Percentiles rank a stretch among this genome's conserved stretches.
These are phyloP conservation scores for Chelon auratus DNA, from an alignment of 2,797 vertebrate species.

Conservation along the genomic window DNA sequence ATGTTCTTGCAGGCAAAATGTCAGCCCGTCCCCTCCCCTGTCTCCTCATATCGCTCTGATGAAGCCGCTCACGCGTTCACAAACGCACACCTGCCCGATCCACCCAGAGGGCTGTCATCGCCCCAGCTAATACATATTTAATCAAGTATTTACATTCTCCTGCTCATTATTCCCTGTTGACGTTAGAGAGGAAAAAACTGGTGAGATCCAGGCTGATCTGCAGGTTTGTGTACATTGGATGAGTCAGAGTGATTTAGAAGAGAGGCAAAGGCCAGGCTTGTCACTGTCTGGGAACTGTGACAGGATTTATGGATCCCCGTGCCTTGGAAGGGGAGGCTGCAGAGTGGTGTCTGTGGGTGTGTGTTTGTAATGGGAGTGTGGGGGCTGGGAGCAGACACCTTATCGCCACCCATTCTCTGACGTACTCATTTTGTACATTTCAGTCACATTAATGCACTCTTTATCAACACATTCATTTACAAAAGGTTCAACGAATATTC, in stretches of 20 bases:
- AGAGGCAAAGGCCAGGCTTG: conserved; percentile 54
- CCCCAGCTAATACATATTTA: conserved; percentile 61
- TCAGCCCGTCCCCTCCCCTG: conserved; percentile 21
- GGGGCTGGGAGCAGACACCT: neutral
- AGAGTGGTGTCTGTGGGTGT: conserved; percentile 25
- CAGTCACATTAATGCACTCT: neutral
- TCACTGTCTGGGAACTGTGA: conserved; percentile 59
- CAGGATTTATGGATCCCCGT: conserved; percentile 67
- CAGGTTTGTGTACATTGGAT: conserved; percentile 53
- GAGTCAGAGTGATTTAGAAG: conserved; percentile 52
- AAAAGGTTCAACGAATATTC: neutral
- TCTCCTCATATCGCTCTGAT: conserved; percentile 22
- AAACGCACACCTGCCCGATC: conserved; percentile 26
- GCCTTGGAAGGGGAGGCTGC: conserved; percentile 32
- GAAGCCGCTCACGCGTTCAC: conserved; percentile 15
- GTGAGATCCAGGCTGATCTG: neutral
- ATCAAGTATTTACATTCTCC: conserved; percentile 60
- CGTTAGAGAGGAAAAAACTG: conserved; percentile 25
- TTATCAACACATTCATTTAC: neutral
- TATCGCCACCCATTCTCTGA: conserved; percentile 10
- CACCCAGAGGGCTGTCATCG: conserved; percentile 39
- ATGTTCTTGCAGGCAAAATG: conserved; percentile 40
- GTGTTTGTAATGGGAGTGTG: conserved; percentile 12
- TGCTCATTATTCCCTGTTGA: conserved; percentile 23
- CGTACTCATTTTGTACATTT: conserved; percentile 1